Evolutionary conservation across 92 coral and sea anemone genomes (phyloP), one percentile per base, ranked within the genome.

Genomic region (Muricea muricata): DNA sequence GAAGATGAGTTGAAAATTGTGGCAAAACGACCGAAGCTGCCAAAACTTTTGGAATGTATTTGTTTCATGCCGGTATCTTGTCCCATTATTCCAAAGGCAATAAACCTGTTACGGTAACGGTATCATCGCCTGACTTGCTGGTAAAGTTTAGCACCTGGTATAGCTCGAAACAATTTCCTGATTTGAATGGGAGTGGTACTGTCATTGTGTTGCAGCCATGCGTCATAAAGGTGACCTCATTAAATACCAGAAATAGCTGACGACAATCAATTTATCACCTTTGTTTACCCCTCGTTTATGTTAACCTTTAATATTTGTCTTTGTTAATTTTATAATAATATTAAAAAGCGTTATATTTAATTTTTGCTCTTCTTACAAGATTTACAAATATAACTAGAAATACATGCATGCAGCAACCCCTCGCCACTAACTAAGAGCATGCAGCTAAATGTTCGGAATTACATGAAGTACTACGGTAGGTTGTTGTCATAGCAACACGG

Each of bases 51-150:
- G 75, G 56, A 1, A 79, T 48, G 86, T 82, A 68, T 46, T 7
- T 82, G 23, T 41, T 42, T 28, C 81, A 71, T 42, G 48, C 81
- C n/a, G 80, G 87, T 35, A 28, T 54, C 15, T 23, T 83, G 24
- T 68, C 54, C 30, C 68, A 68, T 29, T 82, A 82, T 60, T 82
- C 79, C 13, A 82, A 68, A 50, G 86, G 86, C 65, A 82, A 82
- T 79, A 82, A 67, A 48, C 78, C 79, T 11, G 34, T 31, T 37
- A 28, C 41, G 0, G 47, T 48, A 4, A 82, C 65, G 17, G 78
- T 71, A 47, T 79, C 74, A 20, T 56, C 84, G 41, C 14, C 25
- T 30, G 39, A 4, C 71, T 63, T 25, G 33, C 33, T 63, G 3
- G 71, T 63, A 63, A 63, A 63, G 17, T 63, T 63, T 18, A 63